Evolutionary conservation across 1,140 invertebrate genomes (phyloP), one percentile per base, ranked within the genome.

Genomic region (Holotrichia oblita): DNA sequence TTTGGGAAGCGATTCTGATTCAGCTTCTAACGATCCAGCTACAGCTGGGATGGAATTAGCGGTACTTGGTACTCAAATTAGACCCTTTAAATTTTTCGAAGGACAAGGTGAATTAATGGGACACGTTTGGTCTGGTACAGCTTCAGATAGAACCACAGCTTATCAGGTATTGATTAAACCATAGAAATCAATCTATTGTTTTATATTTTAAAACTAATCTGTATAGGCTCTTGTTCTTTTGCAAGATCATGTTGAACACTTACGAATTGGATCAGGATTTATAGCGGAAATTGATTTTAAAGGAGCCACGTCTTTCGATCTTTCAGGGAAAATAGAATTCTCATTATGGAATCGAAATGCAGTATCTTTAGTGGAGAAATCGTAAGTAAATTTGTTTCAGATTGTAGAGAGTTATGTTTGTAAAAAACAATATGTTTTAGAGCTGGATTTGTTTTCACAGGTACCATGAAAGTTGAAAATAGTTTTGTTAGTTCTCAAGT

Each of bases 281-380:
- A 88, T 93, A 0, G 90, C 93, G 0, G 91, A 96, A 79, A 82
- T 95, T 1, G 90, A 90, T 40, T 84, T 96, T 0, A 87, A 92
- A 78, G 94, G 94, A 12, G 93, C 92, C 0, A 87, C 93, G 10
- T 97, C 95, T 10, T 92, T 97, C 79, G 95, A 98, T 85, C 87
- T 97, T 7, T 92, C 94, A 76, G 96, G 96, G 12, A 91, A 94
- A 86, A 92, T 97, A n/a, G 91, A 93, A 82, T 89, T 97, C 12
- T 96, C 95, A 81, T 84, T 97, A 8, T 98, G 96, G 96, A 95
- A 94, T 80, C 91, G 93, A 83, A 97, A 94, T 85, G 94, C 95
- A 0, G 91, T 96, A 80, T 94, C 94, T 10, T 85, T 95, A 40
- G 94, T 98, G 0, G 92, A 94, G 84, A 91, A 93, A 85, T 91